These are phyloP conservation scores for Flexamia atlantica DNA, from an alignment of 2,888 invertebrate genomes.

Conservation along the genomic window DNA sequence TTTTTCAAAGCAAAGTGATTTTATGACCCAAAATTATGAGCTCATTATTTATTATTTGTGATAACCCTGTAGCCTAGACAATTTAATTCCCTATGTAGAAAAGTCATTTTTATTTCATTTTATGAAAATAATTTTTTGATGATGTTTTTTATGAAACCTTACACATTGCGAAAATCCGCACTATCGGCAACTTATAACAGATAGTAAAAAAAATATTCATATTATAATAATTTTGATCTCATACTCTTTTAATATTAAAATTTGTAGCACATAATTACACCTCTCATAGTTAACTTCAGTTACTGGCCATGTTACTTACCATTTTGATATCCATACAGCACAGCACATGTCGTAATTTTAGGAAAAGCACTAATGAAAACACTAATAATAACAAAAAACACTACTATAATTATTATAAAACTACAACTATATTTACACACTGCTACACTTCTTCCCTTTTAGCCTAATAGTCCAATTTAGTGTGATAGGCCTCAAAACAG, in stretches of 20 bases:
- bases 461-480: neutral
- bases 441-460: too few relatives aligned
- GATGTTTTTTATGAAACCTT: neutral
- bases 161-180: too few relatives aligned
- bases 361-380: neutral
- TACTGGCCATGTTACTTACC: neutral
- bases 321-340: too few relatives aligned
- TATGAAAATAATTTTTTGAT: too few relatives aligned
- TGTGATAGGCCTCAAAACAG: conserved; percentile 56
- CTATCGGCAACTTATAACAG: too few relatives aligned
- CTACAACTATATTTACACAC: neutral
- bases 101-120: too few relatives aligned
- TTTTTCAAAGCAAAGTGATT: neutral
- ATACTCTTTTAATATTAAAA: too few relatives aligned
- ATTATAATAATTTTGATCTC: too few relatives aligned
- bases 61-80: neutral
- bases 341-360: too few relatives aligned
- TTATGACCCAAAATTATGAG: neutral
- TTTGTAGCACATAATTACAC: too few relatives aligned
- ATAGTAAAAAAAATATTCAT: too few relatives aligned
- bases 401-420: neutral
- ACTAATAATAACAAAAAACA: neutral
- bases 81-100: conserved; percentile 1
- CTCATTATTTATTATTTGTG: neutral
- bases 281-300: neutral